phyloP scores from a whole-genome alignment of 35 echinoderm and acorn worm genomes.

The Diadema setosum region DNA sequence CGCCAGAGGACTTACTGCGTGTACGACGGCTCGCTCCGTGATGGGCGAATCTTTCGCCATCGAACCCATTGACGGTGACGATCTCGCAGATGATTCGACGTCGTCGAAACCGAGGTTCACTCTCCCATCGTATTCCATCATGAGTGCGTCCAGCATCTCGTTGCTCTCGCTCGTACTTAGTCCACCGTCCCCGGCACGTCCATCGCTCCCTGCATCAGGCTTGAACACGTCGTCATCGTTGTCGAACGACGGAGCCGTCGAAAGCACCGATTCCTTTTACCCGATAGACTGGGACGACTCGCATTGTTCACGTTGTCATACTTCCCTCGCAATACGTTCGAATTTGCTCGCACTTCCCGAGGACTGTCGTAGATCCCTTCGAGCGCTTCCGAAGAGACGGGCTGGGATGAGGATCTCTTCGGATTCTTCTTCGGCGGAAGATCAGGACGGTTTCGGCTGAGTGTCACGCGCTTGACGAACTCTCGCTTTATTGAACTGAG shows the following conservation, averaged over 20 bases:
- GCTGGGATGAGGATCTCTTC: background rate
- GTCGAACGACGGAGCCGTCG: background rate
- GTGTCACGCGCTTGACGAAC: background rate
- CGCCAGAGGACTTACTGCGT: background rate
- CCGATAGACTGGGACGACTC: background rate
- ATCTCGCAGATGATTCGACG: background rate
- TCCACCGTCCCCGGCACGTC: too few relatives aligned
- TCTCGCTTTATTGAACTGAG: background rate
- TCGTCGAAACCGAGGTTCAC: background rate
- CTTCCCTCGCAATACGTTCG: too few relatives aligned
- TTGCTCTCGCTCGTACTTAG: background rate
- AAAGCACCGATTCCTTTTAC: background rate
- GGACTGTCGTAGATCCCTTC: background rate
- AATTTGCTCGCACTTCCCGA: background rate
- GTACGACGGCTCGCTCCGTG: background rate
- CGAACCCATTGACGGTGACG: background rate
- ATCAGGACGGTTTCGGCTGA: background rate
- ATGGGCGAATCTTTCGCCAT: background rate
- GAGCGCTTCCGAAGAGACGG: background rate
- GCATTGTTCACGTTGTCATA: background rate
- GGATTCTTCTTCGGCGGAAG: background rate
- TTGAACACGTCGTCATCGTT: background rate
- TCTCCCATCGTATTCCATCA: background rate
- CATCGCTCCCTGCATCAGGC: too few relatives aligned
- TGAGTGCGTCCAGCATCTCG: background rate